Conservation (phyloP, 2,888 invertebrate species). For the Dascillus cervinus region DNA sequence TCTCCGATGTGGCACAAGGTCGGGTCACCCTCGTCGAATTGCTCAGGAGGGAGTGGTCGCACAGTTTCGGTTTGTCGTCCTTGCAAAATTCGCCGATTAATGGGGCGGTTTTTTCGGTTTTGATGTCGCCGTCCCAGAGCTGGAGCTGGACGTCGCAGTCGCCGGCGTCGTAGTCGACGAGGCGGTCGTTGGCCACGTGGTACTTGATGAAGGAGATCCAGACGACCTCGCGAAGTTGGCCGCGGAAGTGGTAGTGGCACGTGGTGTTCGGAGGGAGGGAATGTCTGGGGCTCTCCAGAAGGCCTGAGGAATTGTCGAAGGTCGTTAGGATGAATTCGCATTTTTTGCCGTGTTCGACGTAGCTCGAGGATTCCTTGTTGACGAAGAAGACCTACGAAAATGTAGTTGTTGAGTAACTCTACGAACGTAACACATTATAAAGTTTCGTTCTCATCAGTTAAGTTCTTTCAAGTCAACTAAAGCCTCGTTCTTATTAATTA, state of each 20-base stretch:
- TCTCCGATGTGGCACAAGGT: constrained; percentile 64
- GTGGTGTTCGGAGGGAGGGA: constrained; percentile 75
- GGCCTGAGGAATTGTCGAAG: constrained; percentile 65
- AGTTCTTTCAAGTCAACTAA: not conserved
- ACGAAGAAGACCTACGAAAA: constrained; percentile 59
- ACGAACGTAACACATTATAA: too few species aligned
- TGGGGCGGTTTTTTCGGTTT: constrained; percentile 33
- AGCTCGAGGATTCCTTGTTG: constrained; percentile 66
- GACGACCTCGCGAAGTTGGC: constrained; percentile 66
- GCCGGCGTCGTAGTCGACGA: constrained; percentile 58
- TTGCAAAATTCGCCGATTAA: constrained; percentile 70
- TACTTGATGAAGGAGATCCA: constrained; percentile 82
- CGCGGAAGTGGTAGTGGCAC: constrained; percentile 72
- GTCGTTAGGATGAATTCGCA: constrained; percentile 72
- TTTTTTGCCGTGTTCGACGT: constrained; percentile 63
- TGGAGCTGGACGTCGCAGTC: constrained; percentile 68
- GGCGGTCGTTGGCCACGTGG: constrained; percentile 55
- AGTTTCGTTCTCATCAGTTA: too few species aligned
- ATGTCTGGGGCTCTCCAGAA: constrained; percentile 67
- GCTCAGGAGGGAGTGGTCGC: constrained; percentile 65
- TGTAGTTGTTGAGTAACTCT: too few species aligned
- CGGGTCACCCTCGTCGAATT: constrained; percentile 65
- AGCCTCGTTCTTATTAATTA: too few species aligned
- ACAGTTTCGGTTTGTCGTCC: constrained; percentile 65
- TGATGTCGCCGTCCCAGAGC: constrained; percentile 64